phyloP scores from a whole-genome alignment of 2,113 vertebrate species.

The Scortum barcoo region DNA sequence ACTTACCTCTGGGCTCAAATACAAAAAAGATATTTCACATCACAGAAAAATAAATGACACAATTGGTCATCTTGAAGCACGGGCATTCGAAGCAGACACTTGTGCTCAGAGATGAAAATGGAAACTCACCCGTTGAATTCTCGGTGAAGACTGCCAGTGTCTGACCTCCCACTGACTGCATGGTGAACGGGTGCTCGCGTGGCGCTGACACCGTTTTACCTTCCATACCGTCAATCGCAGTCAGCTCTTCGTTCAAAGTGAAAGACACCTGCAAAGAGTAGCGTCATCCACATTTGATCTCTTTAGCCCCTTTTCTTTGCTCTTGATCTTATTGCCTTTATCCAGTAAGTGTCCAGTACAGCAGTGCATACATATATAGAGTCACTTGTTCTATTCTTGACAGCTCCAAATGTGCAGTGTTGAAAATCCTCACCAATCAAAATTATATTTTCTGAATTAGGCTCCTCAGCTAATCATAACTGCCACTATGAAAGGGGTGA shows the following conservation, averaged over 20 bases:
- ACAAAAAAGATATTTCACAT: slow-evolving; percentile 35
- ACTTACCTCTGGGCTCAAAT: slow-evolving; percentile 61
- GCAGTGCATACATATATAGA: background rate
- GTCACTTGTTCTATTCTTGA: background rate
- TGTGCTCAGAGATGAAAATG: background rate
- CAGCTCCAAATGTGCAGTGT: background rate
- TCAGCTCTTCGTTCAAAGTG: slow-evolving; percentile 96
- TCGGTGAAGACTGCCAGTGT: slow-evolving; percentile 96
- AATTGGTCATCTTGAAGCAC: background rate
- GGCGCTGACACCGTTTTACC: slow-evolving; percentile 92
- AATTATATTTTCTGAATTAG: background rate
- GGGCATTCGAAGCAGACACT: background rate
- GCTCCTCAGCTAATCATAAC: too few relatives aligned
- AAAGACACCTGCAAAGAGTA: slow-evolving; percentile 90
- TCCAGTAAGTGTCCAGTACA: background rate
- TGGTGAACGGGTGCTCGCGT: slow-evolving; percentile 94
- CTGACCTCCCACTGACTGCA: slow-evolving; percentile 97
- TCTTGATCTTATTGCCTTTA: background rate
- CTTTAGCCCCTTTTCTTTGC: background rate
- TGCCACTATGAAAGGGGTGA: background rate
- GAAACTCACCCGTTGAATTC: slow-evolving; percentile 88
- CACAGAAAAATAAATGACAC: background rate
- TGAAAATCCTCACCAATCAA: background rate
- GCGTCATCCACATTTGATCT: background rate
- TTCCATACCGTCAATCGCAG: slow-evolving; percentile 89